Conservation (phyloP, 2,888 invertebrate genomes). For the Endomychus coccineus region DNA sequence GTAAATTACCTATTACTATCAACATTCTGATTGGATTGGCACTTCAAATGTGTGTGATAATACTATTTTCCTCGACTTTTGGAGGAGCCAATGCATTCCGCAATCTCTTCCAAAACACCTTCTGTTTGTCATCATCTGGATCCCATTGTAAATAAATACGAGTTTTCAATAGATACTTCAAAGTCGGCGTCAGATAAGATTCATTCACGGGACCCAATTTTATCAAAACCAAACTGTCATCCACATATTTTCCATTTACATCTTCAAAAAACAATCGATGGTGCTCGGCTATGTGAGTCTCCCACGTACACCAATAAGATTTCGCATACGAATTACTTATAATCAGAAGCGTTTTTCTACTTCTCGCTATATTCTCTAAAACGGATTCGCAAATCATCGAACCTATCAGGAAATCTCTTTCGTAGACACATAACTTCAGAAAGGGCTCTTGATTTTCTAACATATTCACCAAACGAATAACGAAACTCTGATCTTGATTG, state of each 20-base stretch:
- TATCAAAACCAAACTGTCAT: slow-evolving; percentile 56
- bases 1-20: too few species aligned
- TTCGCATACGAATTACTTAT: slow-evolving; percentile 61
- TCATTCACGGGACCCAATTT: slow-evolving; percentile 53
- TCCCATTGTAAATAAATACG: slow-evolving; percentile 59
- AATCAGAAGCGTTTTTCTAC: slow-evolving; percentile 58
- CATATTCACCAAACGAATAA: slow-evolving; percentile 52
- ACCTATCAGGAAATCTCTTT: slow-evolving; percentile 60
- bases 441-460: slow-evolving; percentile 54
- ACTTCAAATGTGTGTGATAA: too few species aligned
- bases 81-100: slow-evolving; percentile 30
- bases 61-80: slow-evolving; percentile 2
- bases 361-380: slow-evolving; percentile 54
- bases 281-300: slow-evolving; percentile 62
- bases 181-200: slow-evolving; percentile 51
- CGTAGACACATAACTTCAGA: slow-evolving; percentile 60
- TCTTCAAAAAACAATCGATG: slow-evolving; percentile 55
- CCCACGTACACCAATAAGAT: slow-evolving; percentile 68
- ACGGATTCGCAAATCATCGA: slow-evolving; percentile 60
- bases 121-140: slow-evolving; percentile 40
- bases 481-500: slow-evolving; percentile 55
- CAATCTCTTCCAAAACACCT: slow-evolving; percentile 38
- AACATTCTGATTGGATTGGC: too few species aligned
- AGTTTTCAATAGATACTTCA: slow-evolving; percentile 56
- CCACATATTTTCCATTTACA: slow-evolving; percentile 43